Evolutionary conservation across 2,797 vertebrate species (phyloP).

Genomic region (Ispidina lecontei): DNA sequence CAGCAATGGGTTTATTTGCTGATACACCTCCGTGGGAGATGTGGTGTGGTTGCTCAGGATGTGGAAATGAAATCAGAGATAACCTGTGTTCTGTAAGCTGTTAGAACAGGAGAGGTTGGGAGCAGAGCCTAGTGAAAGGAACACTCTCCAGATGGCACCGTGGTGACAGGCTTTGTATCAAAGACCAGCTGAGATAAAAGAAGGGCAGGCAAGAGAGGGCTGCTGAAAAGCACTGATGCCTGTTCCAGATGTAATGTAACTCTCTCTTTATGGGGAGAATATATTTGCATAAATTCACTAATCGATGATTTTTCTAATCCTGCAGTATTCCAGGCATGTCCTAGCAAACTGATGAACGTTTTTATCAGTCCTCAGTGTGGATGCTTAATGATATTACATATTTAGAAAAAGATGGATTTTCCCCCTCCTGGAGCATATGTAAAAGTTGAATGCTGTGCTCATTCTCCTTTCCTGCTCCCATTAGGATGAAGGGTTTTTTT

Average conservation of each 20-base stretch:
- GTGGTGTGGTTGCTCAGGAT: neutral
- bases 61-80: slow-evolving; percentile 41
- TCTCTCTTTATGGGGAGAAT: slow-evolving; percentile 28
- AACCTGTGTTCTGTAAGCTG: slow-evolving; percentile 5
- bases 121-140: slow-evolving; percentile 15
- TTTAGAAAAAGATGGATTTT: slow-evolving; percentile 57
- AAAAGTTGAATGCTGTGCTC: slow-evolving; percentile 18
- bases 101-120: slow-evolving; percentile 13
- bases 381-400: slow-evolving; percentile 25
- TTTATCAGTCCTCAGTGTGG: neutral
- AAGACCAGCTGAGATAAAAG: slow-evolving; percentile 13
- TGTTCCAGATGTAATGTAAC: slow-evolving; percentile 40
- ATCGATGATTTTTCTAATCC: slow-evolving; percentile 50
- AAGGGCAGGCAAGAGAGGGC: slow-evolving; percentile 6
- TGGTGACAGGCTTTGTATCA: slow-evolving; percentile 66
- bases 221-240: slow-evolving; percentile 39
- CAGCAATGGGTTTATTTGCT: neutral
- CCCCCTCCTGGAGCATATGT: slow-evolving; percentile 2
- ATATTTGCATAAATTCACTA: slow-evolving; percentile 58
- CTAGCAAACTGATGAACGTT: slow-evolving; percentile 52
- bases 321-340: slow-evolving; percentile 18
- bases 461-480: slow-evolving; percentile 21
- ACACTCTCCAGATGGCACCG: slow-evolving; percentile 63
- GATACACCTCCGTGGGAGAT: neutral
- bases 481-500: neutral